Evolutionary conservation across 2,888 invertebrate species (phyloP).

Genomic region (Corythucha ciliata): DNA sequence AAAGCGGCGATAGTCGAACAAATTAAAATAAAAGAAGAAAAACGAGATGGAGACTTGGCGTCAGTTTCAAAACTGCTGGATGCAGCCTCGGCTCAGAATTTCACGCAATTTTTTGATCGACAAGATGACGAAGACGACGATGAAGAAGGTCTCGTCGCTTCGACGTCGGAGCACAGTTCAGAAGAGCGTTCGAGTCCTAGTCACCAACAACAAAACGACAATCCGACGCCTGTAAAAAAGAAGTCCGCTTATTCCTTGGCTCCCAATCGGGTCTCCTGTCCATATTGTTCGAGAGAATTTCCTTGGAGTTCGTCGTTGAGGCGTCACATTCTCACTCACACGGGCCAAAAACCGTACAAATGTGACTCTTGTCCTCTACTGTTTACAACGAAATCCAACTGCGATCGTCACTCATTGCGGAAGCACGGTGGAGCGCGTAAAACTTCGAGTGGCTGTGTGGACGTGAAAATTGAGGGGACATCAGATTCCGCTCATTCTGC

Average conservation of each 20-base stretch:
- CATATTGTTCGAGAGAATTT: conserved; percentile 86
- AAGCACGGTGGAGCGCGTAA: conserved; percentile 36
- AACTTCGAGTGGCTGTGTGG: no score
- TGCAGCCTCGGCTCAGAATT: conserved; percentile 57
- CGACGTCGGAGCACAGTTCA: conserved; percentile 45
- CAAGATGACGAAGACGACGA: conserved; percentile 47
- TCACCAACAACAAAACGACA: not conserved
- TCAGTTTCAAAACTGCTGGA: conserved; percentile 66
- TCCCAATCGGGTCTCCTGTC: conserved; percentile 87
- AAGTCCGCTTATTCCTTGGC: conserved; percentile 92
- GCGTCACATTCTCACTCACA: conserved; percentile 91
- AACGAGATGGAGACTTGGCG: conserved; percentile 56
- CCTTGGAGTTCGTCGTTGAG: conserved; percentile 94
- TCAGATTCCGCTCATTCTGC: not conserved
- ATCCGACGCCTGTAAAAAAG: conserved; percentile 51
- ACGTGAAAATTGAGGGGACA: no score
- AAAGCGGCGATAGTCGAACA: conserved; percentile 22
- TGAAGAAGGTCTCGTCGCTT: conserved; percentile 68
- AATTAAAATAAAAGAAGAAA: conserved; percentile 37
- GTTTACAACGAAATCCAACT: conserved; percentile 95
- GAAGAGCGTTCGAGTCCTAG: conserved; percentile 12
- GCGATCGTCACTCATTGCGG: conserved; percentile 76
- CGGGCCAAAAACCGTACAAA: conserved; percentile 92
- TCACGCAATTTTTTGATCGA: conserved; percentile 52
- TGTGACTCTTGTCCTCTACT: conserved; percentile 86